A percentile compares a stretch with the other conserved stretches of the same genome.
These are phyloP conservation scores for Cephonodes hylas DNA, from an alignment of 2,888 invertebrate species.

Conservation along the genomic window DNA sequence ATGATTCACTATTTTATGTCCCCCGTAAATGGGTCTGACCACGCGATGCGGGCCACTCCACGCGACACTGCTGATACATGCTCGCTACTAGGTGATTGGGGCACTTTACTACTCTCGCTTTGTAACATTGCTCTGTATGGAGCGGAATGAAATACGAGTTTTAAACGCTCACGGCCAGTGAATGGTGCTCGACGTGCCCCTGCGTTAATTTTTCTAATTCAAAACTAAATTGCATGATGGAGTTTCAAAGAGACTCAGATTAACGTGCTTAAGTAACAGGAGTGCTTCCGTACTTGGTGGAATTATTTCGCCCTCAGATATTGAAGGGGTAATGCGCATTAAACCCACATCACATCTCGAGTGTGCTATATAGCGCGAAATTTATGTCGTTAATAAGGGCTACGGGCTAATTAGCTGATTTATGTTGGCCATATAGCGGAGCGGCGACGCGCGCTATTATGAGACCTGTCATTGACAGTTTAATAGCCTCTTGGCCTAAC, in stretches of 20 bases:
- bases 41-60: slow-evolving; percentile 32
- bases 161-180: not conserved
- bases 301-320: slow-evolving; percentile 28
- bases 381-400: slow-evolving; percentile 78
- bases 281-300: not conserved
- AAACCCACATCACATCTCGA: slow-evolving; percentile 66
- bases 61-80: slow-evolving; percentile 16
- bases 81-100: slow-evolving; percentile 2
- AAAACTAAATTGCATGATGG: not conserved
- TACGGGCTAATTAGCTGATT: slow-evolving; percentile 77
- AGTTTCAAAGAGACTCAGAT: not conserved
- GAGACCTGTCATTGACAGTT: slow-evolving; percentile 64
- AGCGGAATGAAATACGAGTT: not conserved
- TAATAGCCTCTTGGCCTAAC: slow-evolving; percentile 21
- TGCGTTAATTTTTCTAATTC: not conserved
- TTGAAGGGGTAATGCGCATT: slow-evolving; percentile 58
- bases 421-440: slow-evolving; percentile 69
- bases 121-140: not conserved
- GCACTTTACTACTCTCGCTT: slow-evolving; percentile 5
- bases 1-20: slow-evolving; percentile 51
- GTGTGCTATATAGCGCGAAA: slow-evolving; percentile 65
- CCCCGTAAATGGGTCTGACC: slow-evolving; percentile 34
- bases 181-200: not conserved
- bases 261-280: slow-evolving; percentile 1
- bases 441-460: slow-evolving; percentile 57